Percentiles rank a stretch among this genome's conserved stretches.
phyloP scores from a whole-genome alignment of 2,797 vertebrate species.

The Pteropus rufus region DNA sequence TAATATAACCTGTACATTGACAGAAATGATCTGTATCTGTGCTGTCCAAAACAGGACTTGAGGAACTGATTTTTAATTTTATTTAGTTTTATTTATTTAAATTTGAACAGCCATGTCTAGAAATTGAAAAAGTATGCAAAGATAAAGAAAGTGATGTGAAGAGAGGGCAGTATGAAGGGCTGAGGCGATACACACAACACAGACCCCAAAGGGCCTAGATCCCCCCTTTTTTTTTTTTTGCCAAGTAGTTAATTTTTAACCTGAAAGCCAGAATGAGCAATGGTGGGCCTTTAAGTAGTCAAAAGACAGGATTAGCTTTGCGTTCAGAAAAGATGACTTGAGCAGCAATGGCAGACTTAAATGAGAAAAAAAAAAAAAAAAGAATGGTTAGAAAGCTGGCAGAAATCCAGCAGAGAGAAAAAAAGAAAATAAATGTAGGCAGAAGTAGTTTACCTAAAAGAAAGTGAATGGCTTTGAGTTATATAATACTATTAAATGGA shows the following conservation, averaged over 20 bases:
- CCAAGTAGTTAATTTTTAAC: slow-evolving; percentile 15
- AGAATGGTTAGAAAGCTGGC: background rate
- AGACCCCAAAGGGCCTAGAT: background rate
- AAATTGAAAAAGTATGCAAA: background rate
- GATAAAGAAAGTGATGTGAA: background rate
- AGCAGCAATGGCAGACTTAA: background rate
- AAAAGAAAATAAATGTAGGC: background rate
- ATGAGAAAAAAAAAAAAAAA: background rate
- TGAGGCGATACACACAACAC: background rate
- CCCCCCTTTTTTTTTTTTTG: background rate
- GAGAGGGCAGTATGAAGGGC: background rate
- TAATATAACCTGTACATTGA: background rate
- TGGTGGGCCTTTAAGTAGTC: background rate
- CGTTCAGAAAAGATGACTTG: background rate
- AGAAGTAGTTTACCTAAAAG: background rate
- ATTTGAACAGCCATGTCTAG: background rate
- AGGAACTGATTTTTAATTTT: slow-evolving; percentile 19
- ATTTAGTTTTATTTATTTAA: slow-evolving; percentile 5
- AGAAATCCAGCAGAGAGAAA: background rate
- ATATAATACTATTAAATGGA: background rate
- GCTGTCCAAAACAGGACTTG: background rate
- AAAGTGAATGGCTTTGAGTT: background rate
- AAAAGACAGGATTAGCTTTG: slow-evolving; percentile 25
- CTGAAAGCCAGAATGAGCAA: background rate
- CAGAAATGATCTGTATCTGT: background rate